Conservation (phyloP, 2,888 invertebrate genomes). For the Bursaphelenchus okinawaensis region DNA sequence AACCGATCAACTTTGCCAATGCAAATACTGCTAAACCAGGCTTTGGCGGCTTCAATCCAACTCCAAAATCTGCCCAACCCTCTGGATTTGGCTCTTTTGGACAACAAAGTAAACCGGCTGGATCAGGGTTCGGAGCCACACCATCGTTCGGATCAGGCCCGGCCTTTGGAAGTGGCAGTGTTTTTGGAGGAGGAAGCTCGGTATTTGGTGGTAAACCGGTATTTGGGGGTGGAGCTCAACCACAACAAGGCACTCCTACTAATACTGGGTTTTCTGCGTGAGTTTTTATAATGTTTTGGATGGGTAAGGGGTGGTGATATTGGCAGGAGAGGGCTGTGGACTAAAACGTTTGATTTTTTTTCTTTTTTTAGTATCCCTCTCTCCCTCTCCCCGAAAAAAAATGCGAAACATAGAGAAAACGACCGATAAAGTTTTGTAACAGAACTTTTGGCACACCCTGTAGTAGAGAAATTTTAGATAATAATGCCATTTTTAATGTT, state of each 20-base stretch:
- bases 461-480: too few relatives aligned
- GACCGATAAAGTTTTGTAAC: too few relatives aligned
- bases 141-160: background rate
- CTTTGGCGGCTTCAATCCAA: background rate
- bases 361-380: too few relatives aligned
- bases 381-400: too few relatives aligned
- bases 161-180: background rate
- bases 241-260: background rate
- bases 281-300: too few relatives aligned
- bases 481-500: background rate
- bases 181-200: background rate
- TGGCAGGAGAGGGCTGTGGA: too few relatives aligned
- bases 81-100: background rate
- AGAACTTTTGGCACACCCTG: too few relatives aligned
- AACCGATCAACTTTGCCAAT: background rate
- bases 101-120: background rate
- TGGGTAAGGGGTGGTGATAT: too few relatives aligned
- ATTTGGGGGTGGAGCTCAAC: background rate
- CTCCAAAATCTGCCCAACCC: background rate
- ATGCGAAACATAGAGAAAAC: too few relatives aligned
- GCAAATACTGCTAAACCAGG: background rate
- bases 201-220: background rate
- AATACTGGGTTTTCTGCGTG: background rate
- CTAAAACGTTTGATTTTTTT: too few relatives aligned
- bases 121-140: background rate